Evolutionary conservation across 2,888 invertebrate species (phyloP), one percentile per base, ranked within the genome.

Genomic region (Pandemis heparana): DNA sequence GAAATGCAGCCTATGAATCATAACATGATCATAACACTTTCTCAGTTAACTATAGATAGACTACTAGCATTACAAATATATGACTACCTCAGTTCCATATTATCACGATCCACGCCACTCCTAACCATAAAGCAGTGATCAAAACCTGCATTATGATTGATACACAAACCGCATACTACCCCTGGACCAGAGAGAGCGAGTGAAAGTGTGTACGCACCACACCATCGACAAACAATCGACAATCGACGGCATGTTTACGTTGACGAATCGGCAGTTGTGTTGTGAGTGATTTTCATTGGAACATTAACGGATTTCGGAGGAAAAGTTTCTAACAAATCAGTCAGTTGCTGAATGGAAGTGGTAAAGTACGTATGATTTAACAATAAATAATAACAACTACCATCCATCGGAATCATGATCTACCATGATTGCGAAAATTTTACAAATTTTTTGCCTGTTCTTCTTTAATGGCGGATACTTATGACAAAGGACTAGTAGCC

Each of bases 101-200:
- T n/a, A 63, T 46, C 43, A 63, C 46, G 63, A 46, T 18, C 14
- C 23, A 10, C n/a, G 46, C 63, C 23, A 62, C 62, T 41, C 62
- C 41, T 43, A 14, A 63, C 46, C 32, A 63, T 63, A 63, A 63
- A 43, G 7, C 46, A 46, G 46, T 38, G 14, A 60, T 38, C 60
- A 38, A 60, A n/a, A 38, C 38, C 38, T 23, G 56, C 12, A 56
- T 63, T 63, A 63, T 63, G 63, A 68, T 63, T 38, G 70, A 38
- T 63, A 64, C 51, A 61, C 61, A 74, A 69, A 74, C 70, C 56
- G 60, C 69, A 69, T 56, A 70, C 64, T 51, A 70, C 74, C 70
- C 74, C 70, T 74, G 74, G 51, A 60, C 73, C 61, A 74, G 69
- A 70, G 74, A 74, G 70, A 74, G 74, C 64, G 32, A 56, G 74